Percentiles rank a stretch among this genome's conserved stretches.
Conservation (phyloP, 2,888 invertebrate species). For the Panzeria rudis region DNA sequence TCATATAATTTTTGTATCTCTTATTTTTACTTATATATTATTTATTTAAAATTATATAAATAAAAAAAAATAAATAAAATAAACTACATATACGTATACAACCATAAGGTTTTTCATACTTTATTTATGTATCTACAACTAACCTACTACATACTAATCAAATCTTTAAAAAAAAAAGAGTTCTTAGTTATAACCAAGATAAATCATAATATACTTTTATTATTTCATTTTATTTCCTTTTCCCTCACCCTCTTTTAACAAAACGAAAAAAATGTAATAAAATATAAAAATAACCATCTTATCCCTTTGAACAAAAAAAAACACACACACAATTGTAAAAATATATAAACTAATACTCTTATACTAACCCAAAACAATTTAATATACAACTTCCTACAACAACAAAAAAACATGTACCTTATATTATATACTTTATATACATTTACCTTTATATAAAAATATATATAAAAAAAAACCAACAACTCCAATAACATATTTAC, state of each 20-base stretch:
- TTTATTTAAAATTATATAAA: slow-evolving; percentile 41
- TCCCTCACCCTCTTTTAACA: slow-evolving; percentile 5
- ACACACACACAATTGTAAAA: slow-evolving; percentile 10
- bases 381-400: background rate
- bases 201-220: slow-evolving; percentile 57
- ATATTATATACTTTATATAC: slow-evolving; percentile 3
- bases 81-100: slow-evolving; percentile 52
- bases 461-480: slow-evolving; percentile 32
- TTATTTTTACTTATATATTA: background rate
- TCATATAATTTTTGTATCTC: background rate
- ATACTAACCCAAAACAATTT: background rate
- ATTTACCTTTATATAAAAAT: slow-evolving; percentile 24
- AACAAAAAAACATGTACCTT: slow-evolving; percentile 10
- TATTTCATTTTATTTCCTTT: slow-evolving; percentile 49
- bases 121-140: slow-evolving; percentile 34
- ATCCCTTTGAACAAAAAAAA: slow-evolving; percentile 44
- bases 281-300: slow-evolving; percentile 33
- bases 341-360: slow-evolving; percentile 1
- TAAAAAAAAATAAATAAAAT: slow-evolving; percentile 32
- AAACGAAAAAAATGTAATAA: slow-evolving; percentile 23
- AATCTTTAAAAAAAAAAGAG: slow-evolving; percentile 15
- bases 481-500: slow-evolving; percentile 63
- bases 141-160: slow-evolving; percentile 3
- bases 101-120: slow-evolving; percentile 33
- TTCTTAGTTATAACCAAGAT: slow-evolving; percentile 29